A percentile compares a stretch with the other conserved stretches of the same genome.
phyloP scores from a whole-genome alignment of 2,888 invertebrate species.

The Mongoloraphidia duomilia region DNA sequence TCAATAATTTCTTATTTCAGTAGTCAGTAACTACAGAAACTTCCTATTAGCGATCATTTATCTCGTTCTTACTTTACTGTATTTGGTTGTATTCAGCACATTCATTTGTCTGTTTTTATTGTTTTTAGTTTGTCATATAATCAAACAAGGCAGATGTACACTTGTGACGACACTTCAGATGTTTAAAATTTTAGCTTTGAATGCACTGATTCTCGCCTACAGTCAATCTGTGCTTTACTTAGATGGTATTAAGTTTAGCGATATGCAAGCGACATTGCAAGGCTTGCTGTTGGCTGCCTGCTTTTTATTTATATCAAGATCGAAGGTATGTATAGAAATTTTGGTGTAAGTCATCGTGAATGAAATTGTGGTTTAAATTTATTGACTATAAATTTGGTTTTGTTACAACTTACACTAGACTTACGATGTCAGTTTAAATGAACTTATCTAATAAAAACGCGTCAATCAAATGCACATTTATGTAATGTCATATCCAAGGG shows the following conservation, averaged over 20 bases:
- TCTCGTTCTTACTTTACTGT: too few relatives aligned
- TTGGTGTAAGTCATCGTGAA: neutral
- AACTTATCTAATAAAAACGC: neutral
- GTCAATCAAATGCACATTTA: too few relatives aligned
- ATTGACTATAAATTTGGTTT: neutral
- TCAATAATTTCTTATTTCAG: too few relatives aligned
- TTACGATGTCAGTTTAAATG: neutral
- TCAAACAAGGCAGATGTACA: slow-evolving; percentile 98
- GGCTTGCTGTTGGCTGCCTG: slow-evolving; percentile 91
- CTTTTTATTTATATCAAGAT: slow-evolving; percentile 94
- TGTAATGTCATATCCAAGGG: too few relatives aligned
- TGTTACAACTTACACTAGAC: neutral
- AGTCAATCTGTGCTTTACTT: slow-evolving; percentile 96
- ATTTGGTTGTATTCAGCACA: too few relatives aligned
- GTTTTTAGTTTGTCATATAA: slow-evolving; percentile 88
- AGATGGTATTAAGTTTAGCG: slow-evolving; percentile 95
- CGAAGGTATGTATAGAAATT: slow-evolving; percentile 51
- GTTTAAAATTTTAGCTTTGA: slow-evolving; percentile 98
- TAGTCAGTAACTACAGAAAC: too few relatives aligned
- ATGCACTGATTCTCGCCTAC: slow-evolving; percentile 94
- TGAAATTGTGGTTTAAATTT: neutral
- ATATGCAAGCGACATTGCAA: slow-evolving; percentile 94
- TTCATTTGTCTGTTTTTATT: slow-evolving; percentile 12
- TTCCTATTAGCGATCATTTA: too few relatives aligned
- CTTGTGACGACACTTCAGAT: slow-evolving; percentile 98